Conservation (phyloP, 2,888 invertebrate species). For the Heliconius cydno region DNA sequence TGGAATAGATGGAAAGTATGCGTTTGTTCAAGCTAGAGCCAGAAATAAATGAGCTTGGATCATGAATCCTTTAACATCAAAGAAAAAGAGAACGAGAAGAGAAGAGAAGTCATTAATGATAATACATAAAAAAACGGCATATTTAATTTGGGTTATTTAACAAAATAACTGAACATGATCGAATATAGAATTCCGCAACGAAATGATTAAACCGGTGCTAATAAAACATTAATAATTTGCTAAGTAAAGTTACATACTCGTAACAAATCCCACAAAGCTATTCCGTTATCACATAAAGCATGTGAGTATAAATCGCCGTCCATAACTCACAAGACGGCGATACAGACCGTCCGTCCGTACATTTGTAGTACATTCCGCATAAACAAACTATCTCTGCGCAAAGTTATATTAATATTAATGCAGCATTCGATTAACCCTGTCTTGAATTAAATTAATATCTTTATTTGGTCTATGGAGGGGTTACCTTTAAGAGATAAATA, state of each 20-base stretch:
- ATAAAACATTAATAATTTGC: not conserved
- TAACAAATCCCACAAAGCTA: constrained; percentile 28
- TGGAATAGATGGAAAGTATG: not conserved
- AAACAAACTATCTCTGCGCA: constrained; percentile 49
- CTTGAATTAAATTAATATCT: constrained; percentile 45
- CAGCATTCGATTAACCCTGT: constrained; percentile 51
- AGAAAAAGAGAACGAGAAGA: too few species aligned
- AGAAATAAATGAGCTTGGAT: too few species aligned
- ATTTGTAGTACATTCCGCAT: constrained; percentile 35
- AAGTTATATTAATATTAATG: constrained; percentile 57
- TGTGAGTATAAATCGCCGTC: constrained; percentile 35
- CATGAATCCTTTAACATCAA: too few species aligned
- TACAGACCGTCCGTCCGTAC: constrained; percentile 39
- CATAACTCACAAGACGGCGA: constrained; percentile 46
- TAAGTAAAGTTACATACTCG: not conserved
- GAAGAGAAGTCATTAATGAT: not conserved
- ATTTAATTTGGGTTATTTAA: not conserved
- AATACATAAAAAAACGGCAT: not conserved
- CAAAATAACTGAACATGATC: not conserved
- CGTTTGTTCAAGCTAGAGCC: too few species aligned
- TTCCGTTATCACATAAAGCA: constrained; percentile 42
- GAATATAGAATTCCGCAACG: not conserved
- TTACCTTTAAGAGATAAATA: constrained; percentile 32
- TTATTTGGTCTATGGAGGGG: constrained; percentile 38
- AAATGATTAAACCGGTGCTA: not conserved